Conservation (phyloP, 2,113 vertebrate species). For the Hylia prasina region DNA sequence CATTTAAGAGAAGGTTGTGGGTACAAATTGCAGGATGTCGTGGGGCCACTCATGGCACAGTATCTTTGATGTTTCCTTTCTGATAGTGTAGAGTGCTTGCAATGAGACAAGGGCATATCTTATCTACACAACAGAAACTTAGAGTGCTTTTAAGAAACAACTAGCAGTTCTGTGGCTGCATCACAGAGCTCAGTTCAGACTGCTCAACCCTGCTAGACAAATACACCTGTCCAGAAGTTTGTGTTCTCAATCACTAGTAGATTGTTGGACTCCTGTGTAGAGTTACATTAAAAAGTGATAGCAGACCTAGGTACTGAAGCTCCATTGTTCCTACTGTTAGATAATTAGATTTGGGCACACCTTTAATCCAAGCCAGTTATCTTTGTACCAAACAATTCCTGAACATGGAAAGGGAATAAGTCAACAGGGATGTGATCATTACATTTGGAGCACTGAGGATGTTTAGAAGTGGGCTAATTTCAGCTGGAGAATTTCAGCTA, state of each 20-base stretch:
- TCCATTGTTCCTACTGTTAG: background rate
- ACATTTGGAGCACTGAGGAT: background rate
- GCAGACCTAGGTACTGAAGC: background rate
- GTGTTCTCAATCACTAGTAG: background rate
- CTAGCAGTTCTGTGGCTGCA: background rate
- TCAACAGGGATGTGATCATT: background rate
- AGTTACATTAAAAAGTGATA: background rate
- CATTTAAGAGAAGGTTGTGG: background rate
- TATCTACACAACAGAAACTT: background rate
- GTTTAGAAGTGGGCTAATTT: background rate
- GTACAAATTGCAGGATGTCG: background rate
- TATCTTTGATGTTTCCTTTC: background rate
- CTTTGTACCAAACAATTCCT: background rate
- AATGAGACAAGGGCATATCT: background rate
- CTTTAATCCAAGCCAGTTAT: background rate
- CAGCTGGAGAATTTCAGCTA: background rate
- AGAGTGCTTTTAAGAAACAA: background rate
- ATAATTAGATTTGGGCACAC: background rate
- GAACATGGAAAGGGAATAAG: background rate
- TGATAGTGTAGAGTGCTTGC: background rate
- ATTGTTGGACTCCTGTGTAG: background rate
- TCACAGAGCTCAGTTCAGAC: background rate
- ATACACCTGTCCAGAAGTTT: background rate
- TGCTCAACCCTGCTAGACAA: background rate
- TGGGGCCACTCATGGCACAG: background rate